Evolutionary conservation across 2,888 invertebrate species (phyloP).

Genomic region (Silvanus unidentatus): DNA sequence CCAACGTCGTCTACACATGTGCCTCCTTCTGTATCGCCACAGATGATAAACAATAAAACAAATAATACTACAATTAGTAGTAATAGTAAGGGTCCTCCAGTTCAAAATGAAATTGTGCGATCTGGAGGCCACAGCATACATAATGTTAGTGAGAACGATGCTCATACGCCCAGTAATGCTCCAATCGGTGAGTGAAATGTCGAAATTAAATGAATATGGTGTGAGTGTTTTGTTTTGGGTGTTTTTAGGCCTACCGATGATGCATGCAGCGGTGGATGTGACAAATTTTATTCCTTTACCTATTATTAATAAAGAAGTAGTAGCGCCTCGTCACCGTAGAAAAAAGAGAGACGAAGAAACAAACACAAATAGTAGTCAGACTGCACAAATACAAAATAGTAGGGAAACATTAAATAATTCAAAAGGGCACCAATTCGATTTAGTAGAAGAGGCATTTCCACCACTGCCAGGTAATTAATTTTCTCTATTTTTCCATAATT

Average conservation of each 20-base stretch:
- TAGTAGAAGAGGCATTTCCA: conserved; percentile 74
- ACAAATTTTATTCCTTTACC: conserved; percentile 26
- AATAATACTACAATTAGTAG: not conserved
- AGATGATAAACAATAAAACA: not conserved
- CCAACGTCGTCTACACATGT: conserved; percentile 15
- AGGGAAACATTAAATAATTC: conserved; percentile 29
- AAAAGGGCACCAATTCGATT: conserved; percentile 64
- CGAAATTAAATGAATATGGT: too few relatives aligned
- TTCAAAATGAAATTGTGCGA: too few relatives aligned
- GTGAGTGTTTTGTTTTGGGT: not conserved
- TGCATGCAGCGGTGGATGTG: conserved; percentile 21
- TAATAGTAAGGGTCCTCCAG: not conserved
- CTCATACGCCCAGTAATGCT: conserved; percentile 26
- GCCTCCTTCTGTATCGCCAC: conserved; percentile 5
- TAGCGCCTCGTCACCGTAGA: conserved; percentile 46
- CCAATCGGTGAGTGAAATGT: conserved; percentile 28
- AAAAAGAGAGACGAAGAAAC: conserved; percentile 31
- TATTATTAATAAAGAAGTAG: conserved; percentile 39
- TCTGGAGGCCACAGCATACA: not conserved
- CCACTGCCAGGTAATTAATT: conserved; percentile 71
- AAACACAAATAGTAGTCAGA: conserved; percentile 12
- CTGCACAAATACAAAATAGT: conserved; percentile 21
- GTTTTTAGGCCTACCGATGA: conserved; percentile 22
- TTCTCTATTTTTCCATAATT: conserved; percentile 7
- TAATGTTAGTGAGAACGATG: conserved; percentile 24